Base-by-base conservation (phyloP, 2,797 vertebrate species). In the Sus cebifrons region DNA sequence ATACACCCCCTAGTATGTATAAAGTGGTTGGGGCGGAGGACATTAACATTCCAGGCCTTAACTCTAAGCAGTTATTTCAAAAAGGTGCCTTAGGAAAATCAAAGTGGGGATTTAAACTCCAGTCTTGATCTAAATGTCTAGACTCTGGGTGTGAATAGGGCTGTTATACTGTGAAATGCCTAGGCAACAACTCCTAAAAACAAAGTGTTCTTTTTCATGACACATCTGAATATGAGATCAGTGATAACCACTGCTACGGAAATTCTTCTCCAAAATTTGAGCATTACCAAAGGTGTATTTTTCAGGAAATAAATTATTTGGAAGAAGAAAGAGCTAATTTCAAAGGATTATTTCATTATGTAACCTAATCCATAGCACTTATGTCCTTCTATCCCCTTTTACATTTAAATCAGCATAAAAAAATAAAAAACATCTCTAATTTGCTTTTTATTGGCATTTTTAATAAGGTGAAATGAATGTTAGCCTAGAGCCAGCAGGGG, bases 381-480 rank as follows among this genome's bases (percentile, higher is more conserved):
- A 89, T 21, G n/a, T 89, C 91, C 77, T 96, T 97, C 95, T 88
- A 2, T 20, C 70, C 67, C 58, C 95, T 97, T 96, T 96, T 97
- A 73, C 88, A 84, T 97, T 97, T 83, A 96, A 97, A 93, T 95
- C 70, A 89, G 67, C 67, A 95, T 89, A 86, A 92, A 92, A 98
- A 82, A 94, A 62, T 84, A 78, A 13, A 97, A 97, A 97, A 92
- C 91, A 70, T 83, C 68, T 97, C 70, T 94, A 95, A 91, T 94
- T 92, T 92, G 84, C 70, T 71, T 97, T 98, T 95, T 96, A 97
- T 97, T 97, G 98, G 94, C 81, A 70, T 97, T 98, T 97, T 94
- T 67, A 93, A 89, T 91, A 97, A 98, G 77, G 95, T 96, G 93
- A 81, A 98, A 98, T 97, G 93, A 97, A 91, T 98, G 79, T 96